phyloP scores from a whole-genome alignment of 2,888 invertebrate species.

The Dorcus hopei region DNA sequence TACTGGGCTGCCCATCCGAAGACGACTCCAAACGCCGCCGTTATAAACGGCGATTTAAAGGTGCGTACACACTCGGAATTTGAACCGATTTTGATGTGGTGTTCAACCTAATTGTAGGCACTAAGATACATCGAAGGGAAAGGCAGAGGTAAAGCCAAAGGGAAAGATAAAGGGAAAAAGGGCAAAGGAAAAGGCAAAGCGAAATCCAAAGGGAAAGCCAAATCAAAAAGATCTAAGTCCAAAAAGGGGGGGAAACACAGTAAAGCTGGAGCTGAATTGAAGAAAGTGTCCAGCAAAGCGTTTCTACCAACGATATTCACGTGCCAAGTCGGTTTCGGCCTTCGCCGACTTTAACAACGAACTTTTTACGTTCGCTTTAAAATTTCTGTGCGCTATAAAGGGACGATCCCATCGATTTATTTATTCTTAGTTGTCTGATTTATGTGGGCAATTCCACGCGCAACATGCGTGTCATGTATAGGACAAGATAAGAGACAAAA shows the following conservation, averaged over 20 bases:
- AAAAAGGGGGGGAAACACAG: slow-evolving; percentile 14
- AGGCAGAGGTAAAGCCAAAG: slow-evolving; percentile 9
- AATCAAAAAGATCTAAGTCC: slow-evolving; percentile 3
- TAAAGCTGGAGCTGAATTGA: background rate
- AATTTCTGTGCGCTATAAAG: background rate
- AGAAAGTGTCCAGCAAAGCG: slow-evolving; percentile 11
- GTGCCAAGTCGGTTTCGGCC: slow-evolving; percentile 47
- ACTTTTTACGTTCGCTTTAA: background rate
- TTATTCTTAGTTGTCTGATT: no score
- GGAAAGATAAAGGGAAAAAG: no score
- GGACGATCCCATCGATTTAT: background rate
- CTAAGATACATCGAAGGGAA: slow-evolving; percentile 17
- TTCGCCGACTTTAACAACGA: slow-evolving; percentile 25
- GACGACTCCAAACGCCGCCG: slow-evolving; percentile 30
- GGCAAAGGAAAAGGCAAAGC: background rate
- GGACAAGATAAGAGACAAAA: no score
- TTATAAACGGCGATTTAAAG: slow-evolving; percentile 42
- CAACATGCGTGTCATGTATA: no score
- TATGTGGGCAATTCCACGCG: no score
- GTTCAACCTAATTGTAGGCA: slow-evolving; percentile 9
- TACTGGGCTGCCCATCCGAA: slow-evolving; percentile 55
- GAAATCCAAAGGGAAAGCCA: slow-evolving; percentile 1
- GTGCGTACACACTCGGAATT: slow-evolving; percentile 23
- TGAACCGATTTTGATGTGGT: background rate
- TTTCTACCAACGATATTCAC: slow-evolving; percentile 52